Base-by-base conservation (phyloP, 2,888 invertebrate species). In the Alviniconcha strummeri region DNA sequence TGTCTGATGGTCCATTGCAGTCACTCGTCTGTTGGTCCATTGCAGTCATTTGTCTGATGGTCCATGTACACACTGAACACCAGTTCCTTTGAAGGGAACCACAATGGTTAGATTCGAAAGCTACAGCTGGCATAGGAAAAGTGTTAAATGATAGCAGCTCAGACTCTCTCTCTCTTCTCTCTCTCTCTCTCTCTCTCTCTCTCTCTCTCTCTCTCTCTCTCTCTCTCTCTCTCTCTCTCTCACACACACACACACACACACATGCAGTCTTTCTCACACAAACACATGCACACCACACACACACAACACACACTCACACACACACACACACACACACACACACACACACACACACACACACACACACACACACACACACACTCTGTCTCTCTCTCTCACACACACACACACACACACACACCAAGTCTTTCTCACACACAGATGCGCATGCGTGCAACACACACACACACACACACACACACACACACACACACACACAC, bases 141-240 rank as follows among this genome's bases (percentile, higher is more conserved):
- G 3, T 36, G 36, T 36, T 3, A 36, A 36, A 36, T 36, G 36
- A 36, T 36, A 36, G 36, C 36, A 36, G 36, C 74, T 74, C 74
- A 52, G 13, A 55, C 77, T 77, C 60, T 60, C 77, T 77, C 60
- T 60, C 60, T 60, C 60, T 78, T 64, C 64, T 78, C 78, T 78
- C 52, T 64, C 64, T 78, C 60, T 60, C 64, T 52, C 13, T n/a
- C n/a, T n/a, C n/a, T 60, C 60, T 76, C 54, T 76, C 52, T 76
- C 76, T 76, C 9, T 76, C 76, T 76, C 52, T 76, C 76, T 76
- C 76, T 76, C 76, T 76, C 76, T 76, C 52, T 76, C 76, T 79
- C 79, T 19, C 9, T 64, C 57, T 57, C 36, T 72, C 72, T 72
- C 36, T 72, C 72, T 72, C 72, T 72, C 52, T 72, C 9, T 72